phyloP scores from a whole-genome alignment of 2,797 vertebrate species.

The Falco peregrinus region DNA sequence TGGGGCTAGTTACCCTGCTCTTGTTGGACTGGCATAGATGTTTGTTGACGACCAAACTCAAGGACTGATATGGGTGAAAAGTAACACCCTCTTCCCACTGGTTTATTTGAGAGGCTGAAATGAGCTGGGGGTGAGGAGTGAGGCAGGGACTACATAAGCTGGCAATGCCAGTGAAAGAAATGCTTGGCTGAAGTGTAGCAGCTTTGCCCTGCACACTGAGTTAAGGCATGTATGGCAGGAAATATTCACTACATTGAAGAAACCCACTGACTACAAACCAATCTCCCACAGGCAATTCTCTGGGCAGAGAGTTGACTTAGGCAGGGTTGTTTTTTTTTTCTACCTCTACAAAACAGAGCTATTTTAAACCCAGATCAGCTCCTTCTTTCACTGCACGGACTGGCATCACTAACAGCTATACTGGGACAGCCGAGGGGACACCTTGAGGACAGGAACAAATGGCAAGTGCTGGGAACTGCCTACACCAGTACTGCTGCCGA shows the following conservation, averaged over 20 bases:
- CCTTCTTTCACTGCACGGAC: not conserved
- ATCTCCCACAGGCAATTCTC: not conserved
- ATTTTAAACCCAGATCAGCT: not conserved
- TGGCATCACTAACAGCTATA: not conserved
- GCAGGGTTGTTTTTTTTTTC: not conserved
- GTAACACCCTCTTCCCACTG: not conserved
- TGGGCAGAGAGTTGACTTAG: not conserved
- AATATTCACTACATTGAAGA: not conserved
- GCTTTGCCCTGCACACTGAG: not conserved
- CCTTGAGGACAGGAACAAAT: not conserved
- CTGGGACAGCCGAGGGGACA: not conserved
- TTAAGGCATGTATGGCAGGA: not conserved
- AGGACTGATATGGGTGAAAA: not conserved
- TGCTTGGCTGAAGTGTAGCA: not conserved
- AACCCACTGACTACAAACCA: not conserved
- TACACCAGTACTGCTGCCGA: not conserved
- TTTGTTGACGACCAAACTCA: not conserved
- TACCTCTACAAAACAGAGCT: not conserved
- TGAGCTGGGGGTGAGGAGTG: not conserved
- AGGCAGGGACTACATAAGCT: not conserved
- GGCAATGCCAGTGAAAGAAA: not conserved
- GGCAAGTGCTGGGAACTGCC: not conserved
- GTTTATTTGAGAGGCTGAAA: not conserved
- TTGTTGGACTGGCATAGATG: not conserved
- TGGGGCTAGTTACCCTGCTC: not conserved